phyloP scores from a whole-genome alignment of 2,888 invertebrate species.

The Iphiclides podalirius region DNA sequence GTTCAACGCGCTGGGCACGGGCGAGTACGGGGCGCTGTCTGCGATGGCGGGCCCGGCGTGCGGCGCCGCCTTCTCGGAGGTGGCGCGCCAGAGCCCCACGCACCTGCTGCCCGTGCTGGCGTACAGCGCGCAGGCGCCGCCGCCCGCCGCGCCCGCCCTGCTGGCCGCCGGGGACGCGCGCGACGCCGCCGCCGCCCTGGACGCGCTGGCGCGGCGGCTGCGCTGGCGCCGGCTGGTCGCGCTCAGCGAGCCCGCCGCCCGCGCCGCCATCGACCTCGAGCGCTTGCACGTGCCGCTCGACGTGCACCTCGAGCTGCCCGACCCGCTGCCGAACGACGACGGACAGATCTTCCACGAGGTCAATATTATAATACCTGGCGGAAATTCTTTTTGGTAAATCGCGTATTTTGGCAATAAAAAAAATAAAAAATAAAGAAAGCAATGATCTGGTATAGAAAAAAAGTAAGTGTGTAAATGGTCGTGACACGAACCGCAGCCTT shows the following conservation, averaged over 20 bases:
- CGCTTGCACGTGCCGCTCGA: conserved; percentile 44
- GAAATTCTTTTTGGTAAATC: too few species aligned
- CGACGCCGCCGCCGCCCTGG: conserved; percentile 45
- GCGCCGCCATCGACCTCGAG: conserved; percentile 43
- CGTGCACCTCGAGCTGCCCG: conserved; percentile 50
- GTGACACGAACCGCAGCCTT: too few species aligned
- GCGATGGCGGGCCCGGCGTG: conserved; percentile 63
- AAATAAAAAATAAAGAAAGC: background rate
- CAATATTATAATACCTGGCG: too few species aligned
- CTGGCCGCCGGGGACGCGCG: conserved; percentile 42
- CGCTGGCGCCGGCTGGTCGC: conserved; percentile 56
- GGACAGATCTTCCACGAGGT: conserved; percentile 39
- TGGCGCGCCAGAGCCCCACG: conserved; percentile 50
- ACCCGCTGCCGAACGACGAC: conserved; percentile 50
- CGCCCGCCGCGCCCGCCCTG: conserved; percentile 31
- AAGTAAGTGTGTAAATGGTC: too few species aligned
- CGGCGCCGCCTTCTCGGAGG: conserved; percentile 56
- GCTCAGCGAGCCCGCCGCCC: conserved; percentile 52
- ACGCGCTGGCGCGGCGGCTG: conserved; percentile 27
- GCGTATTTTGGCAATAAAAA: background rate
- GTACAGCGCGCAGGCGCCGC: conserved; percentile 52
- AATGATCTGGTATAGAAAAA: background rate
- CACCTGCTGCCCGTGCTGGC: conserved; percentile 56
- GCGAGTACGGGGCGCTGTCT: conserved; percentile 55
- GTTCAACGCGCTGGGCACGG: conserved; percentile 50